Evolutionary conservation across 2,113 vertebrate genomes (phyloP), one percentile per base, ranked within the genome.

Genomic region (Myxocyprinus asiaticus): DNA sequence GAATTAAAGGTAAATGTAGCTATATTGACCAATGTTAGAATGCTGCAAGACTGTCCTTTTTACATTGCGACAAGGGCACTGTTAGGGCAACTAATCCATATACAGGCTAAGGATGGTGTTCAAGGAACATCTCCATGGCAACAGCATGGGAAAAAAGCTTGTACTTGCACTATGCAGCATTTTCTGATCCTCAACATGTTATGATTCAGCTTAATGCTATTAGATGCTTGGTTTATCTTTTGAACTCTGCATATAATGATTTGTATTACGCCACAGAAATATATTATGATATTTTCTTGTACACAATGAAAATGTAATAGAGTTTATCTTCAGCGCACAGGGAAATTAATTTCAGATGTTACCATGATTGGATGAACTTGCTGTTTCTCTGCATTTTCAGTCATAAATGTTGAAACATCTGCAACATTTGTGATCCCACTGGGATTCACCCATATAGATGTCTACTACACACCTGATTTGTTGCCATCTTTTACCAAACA

Each of bases 61-160:
- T 14, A 55, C 48, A 65, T 53, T 74, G 58, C 7, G 11, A 63
- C 45, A 76, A 55, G 62, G 48, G 12, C 61, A 63, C 11, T 17
- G 8, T 53, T 4, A 64, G 61, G 61, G 48, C 69, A 48, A 48
- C 50, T 59, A 42, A 79, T 73, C 33, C 45, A 73, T 61, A 72
- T 48, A 62, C 45, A 76, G 47, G 12, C 22, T 4, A 50, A 50
- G 7, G 44, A 22, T 0, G 0, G 3, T 65, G 78, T 65, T 58
- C 59, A 72, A 5, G 10, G 59, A 55, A 72, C 48, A 79, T 55
- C 67, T 55, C 68, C 77, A 71, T 79, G 14, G 50, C 59, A 74
- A 66, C 70, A 22, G 6, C 51, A 62, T 8, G 55, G 4, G 22
- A 67, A 59, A 44, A 53, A 55, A 65, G 8, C 44, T 14, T n/a